Conservation (phyloP, 1,140 invertebrate species). For the Agraylea sexmaculata region DNA sequence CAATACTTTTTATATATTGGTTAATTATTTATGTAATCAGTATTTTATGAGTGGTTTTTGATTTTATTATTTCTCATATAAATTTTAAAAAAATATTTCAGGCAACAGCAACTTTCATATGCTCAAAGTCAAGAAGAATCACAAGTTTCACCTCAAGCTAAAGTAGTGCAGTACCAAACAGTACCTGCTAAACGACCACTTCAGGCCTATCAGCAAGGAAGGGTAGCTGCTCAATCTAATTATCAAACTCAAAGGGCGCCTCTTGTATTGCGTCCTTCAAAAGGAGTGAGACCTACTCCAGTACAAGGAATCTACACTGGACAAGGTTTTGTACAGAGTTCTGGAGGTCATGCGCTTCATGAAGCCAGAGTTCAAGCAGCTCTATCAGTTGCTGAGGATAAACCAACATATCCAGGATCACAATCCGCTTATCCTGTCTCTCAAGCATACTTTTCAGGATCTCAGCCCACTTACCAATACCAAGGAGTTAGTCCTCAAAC, state of each 20-base stretch:
- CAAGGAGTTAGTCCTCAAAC: conserved; percentile 9
- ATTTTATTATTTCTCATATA: neutral
- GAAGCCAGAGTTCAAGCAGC: conserved; percentile 21
- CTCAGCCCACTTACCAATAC: conserved; percentile 11
- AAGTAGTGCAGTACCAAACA: conserved; percentile 14
- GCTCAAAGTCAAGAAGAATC: conserved; percentile 2
- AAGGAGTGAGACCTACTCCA: conserved; percentile 13
- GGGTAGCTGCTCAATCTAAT: conserved; percentile 5
- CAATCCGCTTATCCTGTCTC: no score
- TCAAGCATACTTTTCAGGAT: neutral
- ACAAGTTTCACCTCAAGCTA: conserved; percentile 8
- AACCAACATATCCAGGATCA: conserved; percentile 6
- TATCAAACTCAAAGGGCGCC: conserved; percentile 14
- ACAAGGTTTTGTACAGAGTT: conserved; percentile 11
- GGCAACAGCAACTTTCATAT: conserved; percentile 12
- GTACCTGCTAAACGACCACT: conserved; percentile 11
- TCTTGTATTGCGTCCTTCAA: conserved; percentile 11
- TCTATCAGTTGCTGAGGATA: conserved; percentile 17
- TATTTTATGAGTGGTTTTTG: neutral
- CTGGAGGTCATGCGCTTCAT: conserved; percentile 14
- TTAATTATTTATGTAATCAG: neutral
- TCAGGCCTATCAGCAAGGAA: conserved; percentile 9
- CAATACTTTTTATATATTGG: neutral
- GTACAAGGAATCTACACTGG: conserved; percentile 14
- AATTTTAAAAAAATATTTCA: conserved; percentile 9